Evolutionary conservation across 2,113 vertebrate species (phyloP).

Genomic region (Lanius ludovicianus): DNA sequence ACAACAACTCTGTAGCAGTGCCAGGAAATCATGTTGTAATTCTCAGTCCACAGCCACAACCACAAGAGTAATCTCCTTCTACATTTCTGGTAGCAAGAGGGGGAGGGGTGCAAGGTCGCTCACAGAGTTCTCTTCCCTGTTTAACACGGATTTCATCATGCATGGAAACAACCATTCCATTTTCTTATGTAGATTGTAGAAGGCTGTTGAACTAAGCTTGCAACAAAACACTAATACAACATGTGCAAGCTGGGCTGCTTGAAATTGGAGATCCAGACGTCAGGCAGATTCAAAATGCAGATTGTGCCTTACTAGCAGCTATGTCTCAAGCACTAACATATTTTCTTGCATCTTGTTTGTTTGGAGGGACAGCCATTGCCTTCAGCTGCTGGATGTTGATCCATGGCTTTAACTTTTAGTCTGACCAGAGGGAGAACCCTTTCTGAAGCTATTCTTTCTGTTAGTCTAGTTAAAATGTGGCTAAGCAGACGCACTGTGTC

Average conservation of each 20-base stretch:
- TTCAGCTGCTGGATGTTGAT: neutral
- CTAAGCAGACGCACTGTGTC: neutral
- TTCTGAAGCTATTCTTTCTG: neutral
- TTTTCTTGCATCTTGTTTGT: neutral
- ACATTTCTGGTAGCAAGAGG: neutral
- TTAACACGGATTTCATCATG: neutral
- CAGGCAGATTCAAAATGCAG: rapidly evolving
- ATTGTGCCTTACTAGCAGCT: neutral
- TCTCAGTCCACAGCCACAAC: neutral
- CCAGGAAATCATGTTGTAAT: constrained; percentile 52
- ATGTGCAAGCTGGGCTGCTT: neutral
- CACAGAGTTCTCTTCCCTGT: neutral
- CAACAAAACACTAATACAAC: neutral
- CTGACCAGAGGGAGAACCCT: neutral
- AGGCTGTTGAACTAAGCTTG: neutral
- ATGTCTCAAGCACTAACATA: neutral
- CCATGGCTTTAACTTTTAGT: neutral
- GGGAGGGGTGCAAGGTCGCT: rapidly evolving
- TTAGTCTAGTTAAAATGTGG: neutral
- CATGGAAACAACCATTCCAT: neutral
- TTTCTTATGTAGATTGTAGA: neutral
- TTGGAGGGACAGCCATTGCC: neutral
- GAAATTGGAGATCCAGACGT: neutral
- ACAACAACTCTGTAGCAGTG: constrained; percentile 37
- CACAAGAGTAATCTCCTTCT: constrained; percentile 23